Percentiles rank a stretch among this genome's conserved stretches.
phyloP scores from a whole-genome alignment of 2,888 invertebrate genomes.

The Euzophera pinguis region DNA sequence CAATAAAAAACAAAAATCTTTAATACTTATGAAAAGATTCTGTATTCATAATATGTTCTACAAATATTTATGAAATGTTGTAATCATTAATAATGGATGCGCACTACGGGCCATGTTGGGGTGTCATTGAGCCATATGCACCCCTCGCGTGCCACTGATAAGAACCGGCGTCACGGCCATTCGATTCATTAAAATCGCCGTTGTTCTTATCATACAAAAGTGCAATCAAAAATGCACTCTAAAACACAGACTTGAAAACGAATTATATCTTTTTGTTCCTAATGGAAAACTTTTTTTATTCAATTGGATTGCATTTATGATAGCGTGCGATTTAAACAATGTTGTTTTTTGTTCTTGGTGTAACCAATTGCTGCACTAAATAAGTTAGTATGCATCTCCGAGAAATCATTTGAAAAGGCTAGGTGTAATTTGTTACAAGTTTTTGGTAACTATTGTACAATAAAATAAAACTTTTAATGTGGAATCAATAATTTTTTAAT shows the following conservation, averaged over 20 bases:
- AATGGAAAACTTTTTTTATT: conserved; percentile 12
- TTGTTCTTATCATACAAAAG: conserved; percentile 6
- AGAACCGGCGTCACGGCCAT: conserved; percentile 17
- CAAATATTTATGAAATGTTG: too few species aligned
- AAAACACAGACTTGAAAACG: conserved; percentile 10
- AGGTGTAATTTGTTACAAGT: too few species aligned
- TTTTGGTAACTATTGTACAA: too few species aligned
- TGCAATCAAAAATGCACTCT: conserved; percentile 6
- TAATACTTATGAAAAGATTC: too few species aligned
- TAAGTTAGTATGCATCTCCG: conserved; percentile 7
- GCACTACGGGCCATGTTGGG: neutral
- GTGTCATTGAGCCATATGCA: conserved; percentile 12
- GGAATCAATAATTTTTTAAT: too few species aligned
- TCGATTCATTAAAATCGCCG: conserved; percentile 14
- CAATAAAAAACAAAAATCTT: too few species aligned
- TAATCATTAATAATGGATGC: neutral
- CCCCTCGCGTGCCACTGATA: conserved; percentile 19
- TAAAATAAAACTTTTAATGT: too few species aligned
- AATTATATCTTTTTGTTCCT: neutral
- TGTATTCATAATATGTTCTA: too few species aligned
- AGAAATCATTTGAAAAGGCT: neutral
- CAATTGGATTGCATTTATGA: conserved; percentile 16
- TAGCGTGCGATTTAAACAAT: conserved; percentile 18
- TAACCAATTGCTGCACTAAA: neutral
- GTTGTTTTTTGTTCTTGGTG: conserved; percentile 14